phyloP scores from a whole-genome alignment of 2,888 invertebrate genomes.

The Tenthredo amoena region DNA sequence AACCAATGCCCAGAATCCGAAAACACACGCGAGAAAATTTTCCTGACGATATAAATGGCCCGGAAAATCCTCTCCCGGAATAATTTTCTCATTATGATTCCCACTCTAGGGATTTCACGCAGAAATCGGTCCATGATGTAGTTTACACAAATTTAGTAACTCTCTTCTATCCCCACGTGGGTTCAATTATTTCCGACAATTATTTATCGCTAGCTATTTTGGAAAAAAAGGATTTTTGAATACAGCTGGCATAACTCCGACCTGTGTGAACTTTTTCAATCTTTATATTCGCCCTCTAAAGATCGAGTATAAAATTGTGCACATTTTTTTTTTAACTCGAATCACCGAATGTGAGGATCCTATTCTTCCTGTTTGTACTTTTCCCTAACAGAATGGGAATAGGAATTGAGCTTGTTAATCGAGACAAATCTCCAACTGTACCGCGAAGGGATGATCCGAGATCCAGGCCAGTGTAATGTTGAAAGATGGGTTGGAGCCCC shows the following conservation, averaged over 20 bases:
- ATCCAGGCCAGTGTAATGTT: background rate
- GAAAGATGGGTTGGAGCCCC: background rate
- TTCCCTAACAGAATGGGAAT: background rate
- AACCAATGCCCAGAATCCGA: conserved; percentile 66
- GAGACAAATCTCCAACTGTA: conserved; percentile 21
- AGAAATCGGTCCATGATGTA: background rate
- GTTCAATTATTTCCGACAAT: background rate
- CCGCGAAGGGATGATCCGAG: conserved; percentile 38
- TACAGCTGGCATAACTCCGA: background rate
- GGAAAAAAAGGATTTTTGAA: background rate
- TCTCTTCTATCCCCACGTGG: background rate
- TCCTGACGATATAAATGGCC: background rate
- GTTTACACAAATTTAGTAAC: background rate
- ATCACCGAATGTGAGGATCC: background rate
- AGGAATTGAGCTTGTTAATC: conserved; percentile 39
- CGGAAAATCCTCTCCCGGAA: background rate
- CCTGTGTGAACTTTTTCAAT: background rate
- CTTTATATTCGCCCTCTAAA: background rate
- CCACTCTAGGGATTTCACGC: too few species aligned
- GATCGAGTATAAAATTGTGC: background rate
- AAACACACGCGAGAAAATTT: conserved; percentile 8
- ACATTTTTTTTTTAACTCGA: background rate
- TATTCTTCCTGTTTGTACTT: background rate
- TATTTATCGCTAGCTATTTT: background rate
- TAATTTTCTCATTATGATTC: background rate